These are phyloP conservation scores for Tauraco erythrolophus DNA, from an alignment of 2,113 vertebrate species.

Conservation along the genomic window DNA sequence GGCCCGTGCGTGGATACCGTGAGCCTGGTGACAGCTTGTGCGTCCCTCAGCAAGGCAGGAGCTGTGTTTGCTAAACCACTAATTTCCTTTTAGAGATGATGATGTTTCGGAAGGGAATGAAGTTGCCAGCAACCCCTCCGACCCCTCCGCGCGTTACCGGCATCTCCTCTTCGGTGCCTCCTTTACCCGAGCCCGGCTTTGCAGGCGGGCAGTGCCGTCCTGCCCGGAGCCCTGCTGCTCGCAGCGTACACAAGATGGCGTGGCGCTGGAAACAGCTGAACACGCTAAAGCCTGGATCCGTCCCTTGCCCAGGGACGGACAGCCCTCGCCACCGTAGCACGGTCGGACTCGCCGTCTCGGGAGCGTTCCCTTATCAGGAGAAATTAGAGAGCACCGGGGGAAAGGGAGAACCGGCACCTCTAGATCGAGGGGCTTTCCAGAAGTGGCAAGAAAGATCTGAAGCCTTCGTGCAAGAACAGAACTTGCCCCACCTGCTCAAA, in stretches of 20 bases:
- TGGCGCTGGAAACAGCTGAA: not conserved
- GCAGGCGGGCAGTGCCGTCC: not conserved
- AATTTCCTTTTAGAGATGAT: rapidly evolving
- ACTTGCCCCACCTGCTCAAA: not conserved
- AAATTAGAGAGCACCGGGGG: not conserved
- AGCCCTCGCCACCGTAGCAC: not conserved
- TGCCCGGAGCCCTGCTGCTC: not conserved
- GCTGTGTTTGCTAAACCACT: rapidly evolving
- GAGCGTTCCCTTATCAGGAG: not conserved
- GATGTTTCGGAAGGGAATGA: rapidly evolving
- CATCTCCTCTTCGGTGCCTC: rapidly evolving
- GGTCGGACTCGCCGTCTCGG: not conserved
- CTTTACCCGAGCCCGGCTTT: rapidly evolving
- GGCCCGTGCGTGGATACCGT: not conserved
- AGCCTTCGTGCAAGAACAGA: not conserved
- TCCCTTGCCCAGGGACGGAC: not conserved
- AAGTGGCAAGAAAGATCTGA: not conserved
- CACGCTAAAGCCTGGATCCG: rapidly evolving
- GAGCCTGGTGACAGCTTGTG: rapidly evolving
- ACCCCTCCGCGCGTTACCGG: rapidly evolving
- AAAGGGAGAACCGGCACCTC: not conserved
- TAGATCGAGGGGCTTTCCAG: not conserved
- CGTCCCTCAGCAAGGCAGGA: rapidly evolving
- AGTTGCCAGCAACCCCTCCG: not conserved
- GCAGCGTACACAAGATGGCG: not conserved